A percentile compares a stretch with the other conserved stretches of the same genome.
These are phyloP conservation scores for Himalopsyche japonica DNA, from an alignment of 2,888 invertebrate species.

Conservation along the genomic window DNA sequence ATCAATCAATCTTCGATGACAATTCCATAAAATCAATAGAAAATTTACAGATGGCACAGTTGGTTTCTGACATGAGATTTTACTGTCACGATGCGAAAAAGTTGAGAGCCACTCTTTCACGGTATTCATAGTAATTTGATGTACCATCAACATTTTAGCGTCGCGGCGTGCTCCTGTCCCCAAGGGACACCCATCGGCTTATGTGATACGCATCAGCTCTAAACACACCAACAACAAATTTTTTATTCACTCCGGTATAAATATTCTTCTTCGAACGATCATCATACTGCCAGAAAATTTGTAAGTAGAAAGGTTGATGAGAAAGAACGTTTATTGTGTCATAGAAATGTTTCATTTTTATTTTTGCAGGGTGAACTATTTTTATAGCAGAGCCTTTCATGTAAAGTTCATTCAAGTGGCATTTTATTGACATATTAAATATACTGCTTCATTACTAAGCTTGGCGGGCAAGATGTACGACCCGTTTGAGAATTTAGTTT, in stretches of 20 bases:
- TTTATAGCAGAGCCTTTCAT: not conserved
- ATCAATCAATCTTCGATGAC: too few species aligned
- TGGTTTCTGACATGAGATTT: too few species aligned
- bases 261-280: not conserved
- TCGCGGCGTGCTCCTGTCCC: not conserved
- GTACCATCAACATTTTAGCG: not conserved
- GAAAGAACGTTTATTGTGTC: not conserved
- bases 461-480: too few species aligned
- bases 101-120: not conserved
- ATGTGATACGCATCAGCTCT: not conserved
- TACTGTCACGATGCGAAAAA: too few species aligned
- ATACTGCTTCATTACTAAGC: not conserved
- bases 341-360: not conserved
- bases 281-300: not conserved
- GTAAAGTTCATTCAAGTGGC: not conserved
- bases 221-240: not conserved
- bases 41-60: too few species aligned
- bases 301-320: not conserved
- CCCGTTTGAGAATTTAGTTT: too few species aligned
- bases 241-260: not conserved
- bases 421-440: not conserved
- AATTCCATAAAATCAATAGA: too few species aligned
- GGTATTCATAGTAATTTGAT: not conserved
- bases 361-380: not conserved
- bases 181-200: not conserved